These are phyloP conservation scores for Nasonovia ribisnigri DNA, from an alignment of 2,888 invertebrate genomes.

Conservation along the genomic window DNA sequence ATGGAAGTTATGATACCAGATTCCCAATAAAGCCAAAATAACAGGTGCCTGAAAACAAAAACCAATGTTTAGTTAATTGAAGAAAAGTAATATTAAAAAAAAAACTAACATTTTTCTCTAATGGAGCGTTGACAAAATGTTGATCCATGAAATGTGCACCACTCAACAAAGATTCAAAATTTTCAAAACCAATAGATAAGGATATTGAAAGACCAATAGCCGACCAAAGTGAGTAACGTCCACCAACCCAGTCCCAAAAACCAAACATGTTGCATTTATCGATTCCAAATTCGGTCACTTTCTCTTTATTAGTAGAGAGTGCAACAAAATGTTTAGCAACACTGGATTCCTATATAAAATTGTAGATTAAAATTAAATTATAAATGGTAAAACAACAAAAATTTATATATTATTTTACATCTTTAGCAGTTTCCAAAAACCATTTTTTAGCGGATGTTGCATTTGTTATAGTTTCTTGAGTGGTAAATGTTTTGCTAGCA, in stretches of 20 bases:
- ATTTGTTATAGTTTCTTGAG: constrained; percentile 99
- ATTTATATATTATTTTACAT: constrained; percentile 75
- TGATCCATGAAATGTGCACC: constrained; percentile 96
- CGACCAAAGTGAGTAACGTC: constrained; percentile 97
- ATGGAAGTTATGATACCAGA: constrained; percentile 96
- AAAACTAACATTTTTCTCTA: constrained; percentile 88
- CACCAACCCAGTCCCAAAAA: constrained; percentile 99
- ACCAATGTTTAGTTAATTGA: background rate
- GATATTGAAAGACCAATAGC: constrained; percentile 98
- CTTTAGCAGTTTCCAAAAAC: constrained; percentile 88
- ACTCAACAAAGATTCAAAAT: constrained; percentile 90
- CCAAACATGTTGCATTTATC: constrained; percentile 98
- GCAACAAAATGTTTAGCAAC: constrained; percentile 99
- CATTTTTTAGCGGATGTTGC: constrained; percentile 97
- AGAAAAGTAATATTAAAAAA: constrained; percentile 40
- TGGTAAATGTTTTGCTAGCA: constrained; percentile 99
- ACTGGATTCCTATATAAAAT: constrained; percentile 75
- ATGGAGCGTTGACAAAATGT: constrained; percentile 87
- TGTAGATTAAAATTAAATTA: background rate
- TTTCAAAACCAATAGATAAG: constrained; percentile 92
- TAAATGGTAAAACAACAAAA: constrained; percentile 22
- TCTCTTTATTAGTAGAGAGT: constrained; percentile 92
- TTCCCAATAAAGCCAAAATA: constrained; percentile 89
- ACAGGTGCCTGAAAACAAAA: constrained; percentile 82
- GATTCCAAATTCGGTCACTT: constrained; percentile 98